Percentiles rank a stretch among this genome's conserved stretches.
phyloP scores from a whole-genome alignment of 2,797 vertebrate species.

The Brotula barbata region DNA sequence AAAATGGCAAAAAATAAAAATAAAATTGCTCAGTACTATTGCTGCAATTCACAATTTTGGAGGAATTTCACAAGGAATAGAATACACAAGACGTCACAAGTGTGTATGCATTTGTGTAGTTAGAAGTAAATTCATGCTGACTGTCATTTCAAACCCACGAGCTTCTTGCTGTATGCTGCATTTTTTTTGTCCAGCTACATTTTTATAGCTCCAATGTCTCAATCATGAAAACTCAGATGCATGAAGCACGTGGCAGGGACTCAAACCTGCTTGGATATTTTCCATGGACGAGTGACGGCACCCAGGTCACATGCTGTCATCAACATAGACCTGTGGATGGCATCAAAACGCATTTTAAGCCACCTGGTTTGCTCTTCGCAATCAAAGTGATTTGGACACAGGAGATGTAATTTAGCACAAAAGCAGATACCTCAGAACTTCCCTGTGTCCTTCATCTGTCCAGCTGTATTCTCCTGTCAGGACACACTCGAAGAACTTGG shows the following conservation, averaged over 20 bases:
- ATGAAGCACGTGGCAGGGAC: not conserved
- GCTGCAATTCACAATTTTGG: too few relatives aligned
- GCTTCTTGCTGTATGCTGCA: too few relatives aligned
- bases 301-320: constrained; percentile 85
- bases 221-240: not conserved
- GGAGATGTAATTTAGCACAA: constrained; percentile 16
- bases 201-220: not conserved
- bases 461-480: constrained; percentile 79
- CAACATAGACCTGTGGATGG: constrained; percentile 79
- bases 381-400: constrained; percentile 1
- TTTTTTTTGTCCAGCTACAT: too few relatives aligned
- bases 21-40: too few relatives aligned
- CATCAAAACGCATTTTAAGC: constrained; percentile 18
- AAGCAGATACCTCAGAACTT: constrained; percentile 76
- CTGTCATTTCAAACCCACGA: too few relatives aligned
- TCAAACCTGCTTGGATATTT: constrained; percentile 83
- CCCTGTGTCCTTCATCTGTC: constrained; percentile 79
- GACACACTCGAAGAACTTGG: constrained; percentile 79
- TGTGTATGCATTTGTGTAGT: too few relatives aligned
- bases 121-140: too few relatives aligned
- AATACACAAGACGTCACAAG: too few relatives aligned
- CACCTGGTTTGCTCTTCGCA: not conserved
- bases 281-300: constrained; percentile 84
- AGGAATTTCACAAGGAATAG: too few relatives aligned
- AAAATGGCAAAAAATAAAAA: too few relatives aligned